Evolutionary conservation across 2,888 invertebrate species (phyloP).

Genomic region (Leptopterna dolabrata): DNA sequence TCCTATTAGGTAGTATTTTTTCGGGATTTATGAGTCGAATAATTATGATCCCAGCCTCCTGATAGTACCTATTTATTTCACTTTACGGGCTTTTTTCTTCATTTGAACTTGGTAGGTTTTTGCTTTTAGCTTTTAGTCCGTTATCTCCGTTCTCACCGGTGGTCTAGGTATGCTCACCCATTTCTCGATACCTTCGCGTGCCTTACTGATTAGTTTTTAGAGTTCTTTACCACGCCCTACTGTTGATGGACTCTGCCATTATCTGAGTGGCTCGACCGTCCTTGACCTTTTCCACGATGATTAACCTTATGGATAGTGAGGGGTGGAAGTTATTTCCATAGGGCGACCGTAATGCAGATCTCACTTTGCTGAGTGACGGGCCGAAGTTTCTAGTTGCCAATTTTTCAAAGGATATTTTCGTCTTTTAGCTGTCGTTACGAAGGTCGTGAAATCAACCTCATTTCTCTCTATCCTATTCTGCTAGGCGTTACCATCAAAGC

Average conservation of each 20-base stretch:
- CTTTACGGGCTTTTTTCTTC: background rate
- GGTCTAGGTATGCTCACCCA: background rate
- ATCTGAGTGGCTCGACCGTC: background rate
- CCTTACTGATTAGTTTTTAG: background rate
- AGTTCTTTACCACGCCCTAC: background rate
- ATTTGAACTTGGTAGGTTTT: background rate
- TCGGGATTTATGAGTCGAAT: background rate
- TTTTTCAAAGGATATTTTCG: background rate
- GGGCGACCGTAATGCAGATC: background rate
- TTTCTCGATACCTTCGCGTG: background rate
- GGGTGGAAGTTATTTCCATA: background rate
- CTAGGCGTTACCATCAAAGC: background rate
- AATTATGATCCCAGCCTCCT: background rate
- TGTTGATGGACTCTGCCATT: background rate
- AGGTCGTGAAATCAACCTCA: background rate
- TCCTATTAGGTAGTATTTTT: background rate
- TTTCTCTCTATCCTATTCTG: background rate
- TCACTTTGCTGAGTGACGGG: slow-evolving; percentile 1
- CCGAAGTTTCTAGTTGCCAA: background rate
- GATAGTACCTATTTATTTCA: background rate
- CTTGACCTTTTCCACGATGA: background rate
- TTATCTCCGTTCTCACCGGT: background rate
- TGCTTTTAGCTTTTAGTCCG: background rate
- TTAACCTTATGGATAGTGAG: background rate
- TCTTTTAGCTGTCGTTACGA: background rate